Percentiles rank a stretch among this genome's conserved stretches.
Conservation (phyloP, 53 echinoderm and acorn worm species). For the Holothuria scabra region DNA sequence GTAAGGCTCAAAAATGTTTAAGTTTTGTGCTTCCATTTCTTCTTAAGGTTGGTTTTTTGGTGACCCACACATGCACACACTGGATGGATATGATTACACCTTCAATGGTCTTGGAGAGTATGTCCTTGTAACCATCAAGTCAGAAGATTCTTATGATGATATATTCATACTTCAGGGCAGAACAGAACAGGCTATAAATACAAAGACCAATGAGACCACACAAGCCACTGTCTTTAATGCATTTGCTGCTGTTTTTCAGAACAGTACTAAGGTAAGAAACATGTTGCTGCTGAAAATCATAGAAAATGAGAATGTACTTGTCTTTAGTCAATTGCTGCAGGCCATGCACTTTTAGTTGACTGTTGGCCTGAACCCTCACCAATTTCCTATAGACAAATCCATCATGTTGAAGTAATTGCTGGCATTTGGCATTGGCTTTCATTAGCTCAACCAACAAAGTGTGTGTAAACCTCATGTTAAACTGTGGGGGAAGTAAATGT, state of each 20-base stretch:
- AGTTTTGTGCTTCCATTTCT: not conserved
- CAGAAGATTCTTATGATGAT: constrained; percentile 18
- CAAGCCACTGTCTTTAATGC: constrained; percentile 78
- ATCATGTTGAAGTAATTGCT: too few relatives aligned
- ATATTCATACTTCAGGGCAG: constrained; percentile 80
- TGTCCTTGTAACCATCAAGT: constrained; percentile 64
- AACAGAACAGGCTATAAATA: constrained; percentile 66
- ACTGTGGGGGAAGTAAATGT: too few relatives aligned
- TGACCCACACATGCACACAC: constrained; percentile 88
- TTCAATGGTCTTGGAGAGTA: constrained; percentile 97
- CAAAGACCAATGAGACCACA: constrained; percentile 47
- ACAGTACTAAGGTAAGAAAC: constrained; percentile 42
- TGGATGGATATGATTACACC: constrained; percentile 86
- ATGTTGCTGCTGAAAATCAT: too few relatives aligned
- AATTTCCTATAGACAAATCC: too few relatives aligned
- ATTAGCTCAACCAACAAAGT: too few relatives aligned
- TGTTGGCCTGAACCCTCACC: too few relatives aligned
- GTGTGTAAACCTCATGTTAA: too few relatives aligned
- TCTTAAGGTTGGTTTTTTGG: constrained; percentile 76
- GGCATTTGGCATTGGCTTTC: too few relatives aligned
- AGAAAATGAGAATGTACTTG: too few relatives aligned
- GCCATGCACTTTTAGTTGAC: too few relatives aligned
- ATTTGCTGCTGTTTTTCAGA: constrained; percentile 74
- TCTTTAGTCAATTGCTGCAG: too few relatives aligned
- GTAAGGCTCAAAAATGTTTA: too few relatives aligned